A percentile compares a stretch with the other conserved stretches of the same genome.
Evolutionary conservation across 2,888 invertebrate species (phyloP).

Genomic region (Orchesella flavescens): DNA sequence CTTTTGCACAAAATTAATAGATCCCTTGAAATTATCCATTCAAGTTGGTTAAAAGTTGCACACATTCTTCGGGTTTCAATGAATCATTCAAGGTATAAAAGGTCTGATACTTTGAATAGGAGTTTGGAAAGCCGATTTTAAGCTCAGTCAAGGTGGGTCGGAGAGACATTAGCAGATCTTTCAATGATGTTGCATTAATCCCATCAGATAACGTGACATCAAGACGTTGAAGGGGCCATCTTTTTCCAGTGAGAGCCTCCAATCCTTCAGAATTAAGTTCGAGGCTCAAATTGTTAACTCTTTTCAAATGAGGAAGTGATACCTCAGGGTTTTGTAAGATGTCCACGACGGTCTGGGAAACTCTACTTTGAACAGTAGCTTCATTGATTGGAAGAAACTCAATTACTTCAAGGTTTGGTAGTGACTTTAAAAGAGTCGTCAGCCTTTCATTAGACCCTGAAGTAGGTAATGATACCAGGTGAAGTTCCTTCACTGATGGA

Average conservation of each 20-base stretch:
- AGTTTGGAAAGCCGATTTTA: conserved; percentile 55
- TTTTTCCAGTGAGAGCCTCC: conserved; percentile 44
- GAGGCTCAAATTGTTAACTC: conserved; percentile 52
- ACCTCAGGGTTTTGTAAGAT: conserved; percentile 40
- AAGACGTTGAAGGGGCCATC: conserved; percentile 43
- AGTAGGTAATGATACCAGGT: conserved; percentile 39
- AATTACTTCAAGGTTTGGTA: conserved; percentile 62
- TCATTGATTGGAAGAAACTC: conserved; percentile 30
- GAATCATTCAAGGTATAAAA: conserved; percentile 21
- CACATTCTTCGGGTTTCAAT: conserved; percentile 50
- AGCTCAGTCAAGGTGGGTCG: conserved; percentile 44
- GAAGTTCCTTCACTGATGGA: conserved; percentile 51
- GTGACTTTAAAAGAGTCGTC: conserved; percentile 45
- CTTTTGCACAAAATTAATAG: conserved; percentile 57
- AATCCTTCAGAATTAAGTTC: conserved; percentile 45
- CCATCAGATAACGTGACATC: conserved; percentile 32
- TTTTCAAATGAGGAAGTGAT: conserved; percentile 30
- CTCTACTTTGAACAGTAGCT: conserved; percentile 21
- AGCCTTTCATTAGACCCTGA: conserved; percentile 35
- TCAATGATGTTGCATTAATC: conserved; percentile 49
- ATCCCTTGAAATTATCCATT: conserved; percentile 58
- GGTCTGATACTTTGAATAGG: conserved; percentile 40
- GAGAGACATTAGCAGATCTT: conserved; percentile 45
- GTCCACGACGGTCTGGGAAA: conserved; percentile 43
- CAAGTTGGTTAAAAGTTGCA: conserved; percentile 38